Base-by-base conservation (phyloP, 2,113 vertebrate species). In the Protobothrops mucrosquamatus region DNA sequence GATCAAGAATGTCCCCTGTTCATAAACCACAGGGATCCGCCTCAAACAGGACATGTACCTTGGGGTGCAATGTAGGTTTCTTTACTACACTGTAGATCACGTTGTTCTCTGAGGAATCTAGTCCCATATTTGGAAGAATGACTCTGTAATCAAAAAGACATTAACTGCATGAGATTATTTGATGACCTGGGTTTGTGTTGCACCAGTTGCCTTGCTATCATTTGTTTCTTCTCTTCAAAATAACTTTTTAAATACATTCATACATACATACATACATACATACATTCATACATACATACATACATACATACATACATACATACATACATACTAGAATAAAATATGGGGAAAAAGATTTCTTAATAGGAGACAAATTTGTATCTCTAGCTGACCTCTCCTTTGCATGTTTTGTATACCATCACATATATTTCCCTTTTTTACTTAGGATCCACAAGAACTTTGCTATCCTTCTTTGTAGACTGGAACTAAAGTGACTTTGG, bases 81-180 rank as follows among this genome's bases (percentile, higher is more conserved):
- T 57, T 89, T 34, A 92, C 3, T n/a, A 46, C 43, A 89, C 92
- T 92, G 55, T 92, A 92, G 54, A 92, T 5, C 15, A 9, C 92
- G 6, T 23, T 48, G 23, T 85, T 55, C 15, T 85, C 55, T 9
- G 88, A 85, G 24, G 69, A 54, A 48, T 46, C 3, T 8, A 46
- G 9, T 15, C n/a, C 51, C 15, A n/a, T 0, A 0, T 14, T 89
- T 6, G 54, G 69, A 0, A 18, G n/a, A 3, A n/a, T 89, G 52
- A 92, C 23, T 5, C 91, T 92, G 51, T 22, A 92, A 89, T 26
- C 26, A 89, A 46, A 39, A 89, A 85, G 29, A 26, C 18, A 48
- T 55, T n/a, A 54, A 10, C 1, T 11, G 24, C 0, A 9, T 55
- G 54, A 81, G 34, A 81, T 81, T 43, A 43, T 81, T 43, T 22